Percentiles rank a stretch among this genome's conserved stretches.
phyloP scores from a whole-genome alignment of 2,113 vertebrate species.

The Hemibates koningsi region DNA sequence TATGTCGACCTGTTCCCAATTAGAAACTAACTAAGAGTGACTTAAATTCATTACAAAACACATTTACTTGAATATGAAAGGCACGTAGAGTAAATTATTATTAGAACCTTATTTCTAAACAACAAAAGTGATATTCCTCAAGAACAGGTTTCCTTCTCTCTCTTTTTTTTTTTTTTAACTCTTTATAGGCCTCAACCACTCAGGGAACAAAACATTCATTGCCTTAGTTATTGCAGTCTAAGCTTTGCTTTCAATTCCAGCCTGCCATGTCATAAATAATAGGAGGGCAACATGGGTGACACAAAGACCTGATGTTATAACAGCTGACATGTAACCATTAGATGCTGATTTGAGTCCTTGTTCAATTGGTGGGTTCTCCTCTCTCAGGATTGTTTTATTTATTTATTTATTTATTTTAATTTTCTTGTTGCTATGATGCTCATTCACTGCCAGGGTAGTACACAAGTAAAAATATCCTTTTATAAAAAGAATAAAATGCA shows the following conservation, averaged over 20 bases:
- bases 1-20: fast-evolving
- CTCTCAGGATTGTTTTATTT: background rate
- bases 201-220: background rate
- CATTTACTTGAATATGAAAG: background rate
- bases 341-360: background rate
- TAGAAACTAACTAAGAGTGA: background rate
- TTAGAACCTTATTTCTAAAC: background rate
- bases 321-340: background rate
- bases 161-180: fast-evolving
- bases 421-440: background rate
- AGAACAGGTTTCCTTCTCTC: background rate
- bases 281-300: background rate
- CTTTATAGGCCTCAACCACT: background rate
- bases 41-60: background rate
- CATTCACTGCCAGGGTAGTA: background rate
- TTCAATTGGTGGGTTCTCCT: background rate
- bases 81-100: fast-evolving
- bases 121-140: background rate
- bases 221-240: background rate
- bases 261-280: background rate
- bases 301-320: background rate
- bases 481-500: background rate
- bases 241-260: background rate
- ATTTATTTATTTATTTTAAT: fast-evolving
- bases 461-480: background rate